Percentiles rank a stretch among this genome's conserved stretches.
Evolutionary conservation across 2,113 vertebrate species (phyloP).

Genomic region (Dinomys branickii): DNA sequence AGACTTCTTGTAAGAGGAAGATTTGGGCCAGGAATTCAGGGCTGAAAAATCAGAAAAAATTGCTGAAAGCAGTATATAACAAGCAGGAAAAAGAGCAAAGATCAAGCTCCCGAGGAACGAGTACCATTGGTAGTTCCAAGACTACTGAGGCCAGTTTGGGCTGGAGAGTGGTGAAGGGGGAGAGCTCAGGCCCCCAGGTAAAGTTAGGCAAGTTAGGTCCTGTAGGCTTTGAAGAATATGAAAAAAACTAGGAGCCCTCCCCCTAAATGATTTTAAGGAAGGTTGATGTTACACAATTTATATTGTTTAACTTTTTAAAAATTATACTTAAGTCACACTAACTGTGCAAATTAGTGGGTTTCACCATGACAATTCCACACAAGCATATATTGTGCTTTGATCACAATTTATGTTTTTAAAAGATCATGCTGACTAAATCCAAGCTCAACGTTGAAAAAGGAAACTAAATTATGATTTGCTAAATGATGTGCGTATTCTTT

Average conservation of each 20-base stretch:
- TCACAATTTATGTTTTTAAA: conserved; percentile 26
- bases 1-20: neutral
- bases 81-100: neutral
- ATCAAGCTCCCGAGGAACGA: neutral
- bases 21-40: conserved; percentile 6
- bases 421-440: neutral
- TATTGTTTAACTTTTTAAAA: neutral
- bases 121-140: neutral
- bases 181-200: neutral
- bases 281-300: neutral
- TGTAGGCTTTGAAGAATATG: neutral
- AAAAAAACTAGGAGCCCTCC: neutral
- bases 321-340: neutral
- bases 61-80: neutral
- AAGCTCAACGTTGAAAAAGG: neutral
- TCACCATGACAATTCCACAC: neutral
- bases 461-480: conserved; percentile 31
- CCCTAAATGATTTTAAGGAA: neutral
- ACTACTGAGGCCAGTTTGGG: neutral
- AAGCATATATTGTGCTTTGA: neutral
- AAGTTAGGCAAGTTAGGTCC: neutral
- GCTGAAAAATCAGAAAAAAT: conserved; percentile 1
- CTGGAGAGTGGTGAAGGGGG: neutral
- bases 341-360: neutral
- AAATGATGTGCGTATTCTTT: neutral